Evolutionary conservation across 2,888 invertebrate species (phyloP), one percentile per base, ranked within the genome.

Genomic region (Ectemnius cavifrons): DNA sequence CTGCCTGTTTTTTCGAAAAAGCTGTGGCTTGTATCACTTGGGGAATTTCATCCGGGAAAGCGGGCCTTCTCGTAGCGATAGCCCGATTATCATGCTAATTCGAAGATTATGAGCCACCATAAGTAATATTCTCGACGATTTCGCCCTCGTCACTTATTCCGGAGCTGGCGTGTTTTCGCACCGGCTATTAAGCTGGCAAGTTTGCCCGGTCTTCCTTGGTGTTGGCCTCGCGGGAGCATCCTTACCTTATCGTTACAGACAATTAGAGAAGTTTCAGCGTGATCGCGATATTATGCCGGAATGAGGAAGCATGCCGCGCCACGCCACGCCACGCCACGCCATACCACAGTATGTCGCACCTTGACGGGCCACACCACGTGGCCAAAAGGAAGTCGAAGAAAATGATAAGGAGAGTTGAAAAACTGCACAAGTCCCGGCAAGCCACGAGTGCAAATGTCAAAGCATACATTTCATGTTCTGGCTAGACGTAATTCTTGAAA

Each of bases 211-310:
- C 52, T 52, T 52, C 52, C n/a, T 16, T 52, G 14, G 52, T 16
- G 16, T 37, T 37, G 37, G 37, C 28, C 8, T 4, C 47, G n/a
- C 37, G 23, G 52, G 57, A n/a, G 28, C 65, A 27, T 27, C 23
- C 56, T 20, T 13, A 27, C 78, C 28, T 73, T 69, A 73, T 67
- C 77, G 77, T 77, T 68, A 77, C 67, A 72, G 63, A 72, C 77
- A 68, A 77, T 77, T 77, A 77, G 37, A 63, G 47, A 72, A 77
- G 77, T 77, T 77, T 63, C 60, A 20, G 57, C 72, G 77, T 67
- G 77, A 77, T 77, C 77, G 69, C 62, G 57, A 72, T 72, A 69
- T 69, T 66, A 66, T 18, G 73, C 45, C 6, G 68, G 62, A 65
- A 71, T 71, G 77, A 67, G 67, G 76, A 52, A 18, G 37, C 37